These are phyloP conservation scores for Oxyruncus cristatus DNA, from an alignment of 2,113 vertebrate species.

Conservation along the genomic window DNA sequence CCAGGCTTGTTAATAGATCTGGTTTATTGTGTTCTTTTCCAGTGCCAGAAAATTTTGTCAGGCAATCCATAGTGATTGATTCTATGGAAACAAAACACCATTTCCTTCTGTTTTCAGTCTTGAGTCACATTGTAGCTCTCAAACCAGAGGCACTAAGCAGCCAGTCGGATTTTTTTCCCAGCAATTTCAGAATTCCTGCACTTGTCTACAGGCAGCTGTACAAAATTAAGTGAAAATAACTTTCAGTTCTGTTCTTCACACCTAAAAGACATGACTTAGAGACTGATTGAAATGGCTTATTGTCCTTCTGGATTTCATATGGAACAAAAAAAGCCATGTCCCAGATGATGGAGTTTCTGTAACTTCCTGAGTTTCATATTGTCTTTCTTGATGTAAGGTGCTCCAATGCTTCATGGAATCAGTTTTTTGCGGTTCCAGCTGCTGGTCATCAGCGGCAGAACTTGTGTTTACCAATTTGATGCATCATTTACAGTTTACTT, in stretches of 20 bases:
- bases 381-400: neutral
- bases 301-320: neutral
- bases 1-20: neutral
- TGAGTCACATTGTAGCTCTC: neutral
- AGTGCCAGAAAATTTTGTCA: constrained; percentile 45
- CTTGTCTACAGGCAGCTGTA: constrained; percentile 30
- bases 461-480: neutral
- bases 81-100: constrained; percentile 44
- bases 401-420: neutral
- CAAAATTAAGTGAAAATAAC: constrained; percentile 30
- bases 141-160: neutral
- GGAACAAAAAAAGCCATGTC: neutral
- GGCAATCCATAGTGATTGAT: constrained; percentile 36
- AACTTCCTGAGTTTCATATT: neutral
- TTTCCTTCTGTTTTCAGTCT: constrained; percentile 51
- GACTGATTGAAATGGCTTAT: neutral
- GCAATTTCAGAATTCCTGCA: constrained; percentile 4
- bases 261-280: neutral
- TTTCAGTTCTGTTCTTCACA: neutral
- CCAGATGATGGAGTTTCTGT: neutral
- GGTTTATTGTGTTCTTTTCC: constrained; percentile 20
- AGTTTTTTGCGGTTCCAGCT: neutral
- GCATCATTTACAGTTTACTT: neutral
- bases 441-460: neutral
- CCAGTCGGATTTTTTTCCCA: neutral